phyloP scores from a whole-genome alignment of 2,888 invertebrate species.

The Elysia crispata region DNA sequence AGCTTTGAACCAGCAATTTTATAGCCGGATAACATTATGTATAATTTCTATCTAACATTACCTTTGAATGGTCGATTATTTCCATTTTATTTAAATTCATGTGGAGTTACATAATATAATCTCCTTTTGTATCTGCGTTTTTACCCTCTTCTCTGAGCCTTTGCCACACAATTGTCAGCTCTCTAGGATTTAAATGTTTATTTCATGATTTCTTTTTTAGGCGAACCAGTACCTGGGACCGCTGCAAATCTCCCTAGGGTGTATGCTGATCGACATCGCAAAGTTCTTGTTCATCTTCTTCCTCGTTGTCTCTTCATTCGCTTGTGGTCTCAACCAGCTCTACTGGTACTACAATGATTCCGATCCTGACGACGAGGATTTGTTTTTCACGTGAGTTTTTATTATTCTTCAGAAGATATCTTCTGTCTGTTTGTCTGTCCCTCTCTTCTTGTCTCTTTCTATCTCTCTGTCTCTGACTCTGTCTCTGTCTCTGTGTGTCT shows the following conservation, averaged over 20 bases:
- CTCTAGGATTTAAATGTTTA: background rate
- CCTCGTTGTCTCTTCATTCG: constrained; percentile 79
- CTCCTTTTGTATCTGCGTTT: too few species aligned
- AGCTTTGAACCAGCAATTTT: too few species aligned
- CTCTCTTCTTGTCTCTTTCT: background rate
- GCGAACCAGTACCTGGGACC: constrained; percentile 80
- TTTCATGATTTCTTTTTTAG: constrained; percentile 29
- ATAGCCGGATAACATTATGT: too few species aligned
- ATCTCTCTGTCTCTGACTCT: constrained; percentile 3
- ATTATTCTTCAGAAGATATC: too few species aligned
- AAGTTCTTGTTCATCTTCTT: constrained; percentile 80
- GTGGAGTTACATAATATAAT: too few species aligned
- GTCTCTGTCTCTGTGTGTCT: background rate
- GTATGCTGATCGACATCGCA: constrained; percentile 81
- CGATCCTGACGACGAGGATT: constrained; percentile 55
- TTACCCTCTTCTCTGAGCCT: too few species aligned
- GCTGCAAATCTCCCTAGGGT: constrained; percentile 80
- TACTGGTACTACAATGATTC: constrained; percentile 79
- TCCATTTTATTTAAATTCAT: too few species aligned
- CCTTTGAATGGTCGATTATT: too few species aligned
- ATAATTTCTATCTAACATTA: too few species aligned
- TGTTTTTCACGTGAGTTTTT: constrained; percentile 70
- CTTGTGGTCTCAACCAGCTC: constrained; percentile 86
- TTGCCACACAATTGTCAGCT: too few species aligned
- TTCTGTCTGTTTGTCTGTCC: background rate